Evolutionary conservation across 1,140 invertebrate genomes (phyloP), one percentile per base, ranked within the genome.

Genomic region (Drosophila seguyi): DNA sequence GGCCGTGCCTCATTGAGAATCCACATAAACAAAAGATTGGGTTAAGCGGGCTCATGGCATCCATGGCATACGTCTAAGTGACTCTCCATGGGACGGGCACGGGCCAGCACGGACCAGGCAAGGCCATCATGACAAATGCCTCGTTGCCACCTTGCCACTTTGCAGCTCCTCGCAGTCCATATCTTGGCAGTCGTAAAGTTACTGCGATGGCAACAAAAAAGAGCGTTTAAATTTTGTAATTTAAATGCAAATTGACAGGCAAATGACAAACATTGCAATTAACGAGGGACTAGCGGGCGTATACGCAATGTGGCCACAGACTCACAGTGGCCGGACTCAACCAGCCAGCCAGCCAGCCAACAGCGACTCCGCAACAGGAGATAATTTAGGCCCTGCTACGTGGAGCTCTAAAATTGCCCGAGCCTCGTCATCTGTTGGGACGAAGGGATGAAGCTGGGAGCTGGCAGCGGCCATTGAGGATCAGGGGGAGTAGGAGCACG

Each of bases 241-340:
- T 90, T 90, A 90, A 90, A 90, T 90, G 85, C 85, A 90, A 90
- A 90, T 90, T 90, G 85, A 85, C 81, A 81, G 66, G 84, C 80
- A 84, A 88, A 88, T 84, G 84, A 88, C 80, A 90, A 90, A 75
- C 85, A 90, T 88, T 90, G 85, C 85, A 90, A 90, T 90, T 90
- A 90, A 90, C 85, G 67, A 73, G 85, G 85, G 85, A 90, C 78
- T 75, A 81, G 86, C 77, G 78, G 84, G 81, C 78, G 85, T 90
- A 90, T 78, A 80, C 76, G 80, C 76, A 87, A 88, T 77, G 67
- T 74, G 75, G 75, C 75, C 75, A 72, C 65, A 81, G 65, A 56
- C 62, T 71, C 44, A 65, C 72, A 69, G 61, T 48, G 55, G 58
- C 62, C 34, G 34, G 50, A 27, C 68, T 58, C 66, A 72, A 58